Evolutionary conservation across 2,797 vertebrate genomes (phyloP), one percentile per base, ranked within the genome.

Genomic region (Miopithecus talapoin): DNA sequence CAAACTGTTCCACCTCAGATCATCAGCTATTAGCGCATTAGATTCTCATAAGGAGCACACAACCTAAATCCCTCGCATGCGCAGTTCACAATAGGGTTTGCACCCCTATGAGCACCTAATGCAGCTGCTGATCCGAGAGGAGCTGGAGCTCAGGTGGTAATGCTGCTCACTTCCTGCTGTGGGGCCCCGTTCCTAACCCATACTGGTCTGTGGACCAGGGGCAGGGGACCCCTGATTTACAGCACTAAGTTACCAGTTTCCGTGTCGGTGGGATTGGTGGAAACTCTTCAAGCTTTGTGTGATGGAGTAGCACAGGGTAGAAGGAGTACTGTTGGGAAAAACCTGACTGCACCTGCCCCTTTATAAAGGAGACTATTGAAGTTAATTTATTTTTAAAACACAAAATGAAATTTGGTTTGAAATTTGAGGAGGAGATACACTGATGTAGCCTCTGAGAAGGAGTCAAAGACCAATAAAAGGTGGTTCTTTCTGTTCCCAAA

Each of bases 321-420:
- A 61, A 30, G 74, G 26, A 10, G 8, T 7, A 1, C 10, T 6
- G 1, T 0, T 22, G n/a, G n/a, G 22, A 14, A 17, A 39, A 43
- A 13, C 7, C 61, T 19, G 41, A 9, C 30, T 22, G 76, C 41
- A 19, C 33, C 36, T 21, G 28, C 22, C n/a, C 46, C 43, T 50
- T 1, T 55, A 19, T 10, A 24, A 28, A 22, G 50, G 6, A 6
- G n/a, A 85, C 0, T 5, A 68, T 41, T 26, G 30, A 59, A 92
- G 70, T n/a, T 17, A 2, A 12, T 85, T 59, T 88, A 21, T 59
- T 72, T 85, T 59, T 19, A 53, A 80, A 83, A 68, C n/a, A 36
- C 19, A 70, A 84, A 46, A 33, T 89, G 85, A 95, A 72, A 72
- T 79, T 84, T 70, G 72, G 50, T 74, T 78, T 84, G 89, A 53